These are phyloP conservation scores for Mastomys coucha DNA, from an alignment of 2,113 vertebrate genomes.

Conservation along the genomic window DNA sequence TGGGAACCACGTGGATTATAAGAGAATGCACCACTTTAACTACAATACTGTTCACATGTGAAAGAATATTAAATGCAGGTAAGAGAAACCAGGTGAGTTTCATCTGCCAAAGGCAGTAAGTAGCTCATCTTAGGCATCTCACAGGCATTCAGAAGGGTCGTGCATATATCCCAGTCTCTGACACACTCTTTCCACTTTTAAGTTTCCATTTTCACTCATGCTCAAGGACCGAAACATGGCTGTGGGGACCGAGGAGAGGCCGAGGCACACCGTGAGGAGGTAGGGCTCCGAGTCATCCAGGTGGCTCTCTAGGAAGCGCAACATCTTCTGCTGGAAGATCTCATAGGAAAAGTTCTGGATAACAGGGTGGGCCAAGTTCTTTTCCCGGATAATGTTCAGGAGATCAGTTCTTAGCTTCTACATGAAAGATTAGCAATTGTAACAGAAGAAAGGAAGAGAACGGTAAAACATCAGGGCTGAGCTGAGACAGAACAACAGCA, in stretches of 20 bases:
- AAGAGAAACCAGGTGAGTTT: neutral
- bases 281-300: conserved; percentile 86
- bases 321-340: conserved; percentile 90
- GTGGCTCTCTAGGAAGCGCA: conserved; percentile 88
- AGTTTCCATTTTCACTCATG: neutral
- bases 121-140: neutral
- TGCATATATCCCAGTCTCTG: neutral
- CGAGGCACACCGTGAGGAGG: conserved; percentile 87
- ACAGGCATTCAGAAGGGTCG: neutral
- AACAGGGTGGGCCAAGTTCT: conserved; percentile 86
- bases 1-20: neutral
- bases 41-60: neutral
- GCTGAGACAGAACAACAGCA: neutral
- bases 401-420: conserved; percentile 89
- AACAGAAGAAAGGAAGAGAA: conserved; percentile 53
- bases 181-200: conserved; percentile 12
- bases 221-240: neutral
- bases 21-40: neutral
- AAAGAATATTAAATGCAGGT: conserved; percentile 20
- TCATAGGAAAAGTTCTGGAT: conserved; percentile 89
- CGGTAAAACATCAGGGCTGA: conserved; percentile 43
- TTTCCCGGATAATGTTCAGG: conserved; percentile 87
- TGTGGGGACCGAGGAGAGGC: neutral
- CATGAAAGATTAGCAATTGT: neutral
- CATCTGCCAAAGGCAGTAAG: neutral